These are phyloP conservation scores for Bombus impatiens DNA, from an alignment of 1,140 invertebrate species.

Conservation along the genomic window DNA sequence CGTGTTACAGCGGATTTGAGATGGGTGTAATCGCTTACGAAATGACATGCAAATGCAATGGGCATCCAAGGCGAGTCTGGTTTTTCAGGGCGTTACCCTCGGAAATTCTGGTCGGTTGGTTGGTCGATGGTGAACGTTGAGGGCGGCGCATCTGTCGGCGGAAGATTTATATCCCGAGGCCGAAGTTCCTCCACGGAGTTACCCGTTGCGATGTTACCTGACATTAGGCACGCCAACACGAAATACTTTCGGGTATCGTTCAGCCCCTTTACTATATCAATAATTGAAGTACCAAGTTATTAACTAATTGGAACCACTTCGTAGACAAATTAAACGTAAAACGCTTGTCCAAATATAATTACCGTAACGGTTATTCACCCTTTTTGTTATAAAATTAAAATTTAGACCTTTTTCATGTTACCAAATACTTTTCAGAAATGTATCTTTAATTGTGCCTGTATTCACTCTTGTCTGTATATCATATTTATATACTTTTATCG, in stretches of 20 bases:
- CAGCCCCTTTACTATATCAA: not conserved
- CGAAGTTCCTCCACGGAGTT: constrained; percentile 63
- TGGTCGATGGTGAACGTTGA: constrained; percentile 73
- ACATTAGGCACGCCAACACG: constrained; percentile 50
- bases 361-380: not conserved
- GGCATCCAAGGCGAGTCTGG: constrained; percentile 65
- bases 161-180: constrained; percentile 77
- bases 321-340: not conserved
- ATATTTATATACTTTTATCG: not conserved
- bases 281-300: not conserved
- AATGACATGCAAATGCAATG: constrained; percentile 77
- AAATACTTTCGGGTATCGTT: constrained; percentile 49
- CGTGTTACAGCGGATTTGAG: not conserved
- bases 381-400: not conserved
- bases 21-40: constrained; percentile 62
- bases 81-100: constrained; percentile 76
- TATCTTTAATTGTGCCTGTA: no score
- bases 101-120: constrained; percentile 75
- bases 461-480: no score
- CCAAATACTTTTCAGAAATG: no score
- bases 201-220: constrained; percentile 49
- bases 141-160: constrained; percentile 78
- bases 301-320: constrained; percentile 4
- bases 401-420: not conserved
- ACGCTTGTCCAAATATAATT: not conserved